phyloP scores from a whole-genome alignment of 2,797 vertebrate species.

The Helicolenus hilgendorfi region DNA sequence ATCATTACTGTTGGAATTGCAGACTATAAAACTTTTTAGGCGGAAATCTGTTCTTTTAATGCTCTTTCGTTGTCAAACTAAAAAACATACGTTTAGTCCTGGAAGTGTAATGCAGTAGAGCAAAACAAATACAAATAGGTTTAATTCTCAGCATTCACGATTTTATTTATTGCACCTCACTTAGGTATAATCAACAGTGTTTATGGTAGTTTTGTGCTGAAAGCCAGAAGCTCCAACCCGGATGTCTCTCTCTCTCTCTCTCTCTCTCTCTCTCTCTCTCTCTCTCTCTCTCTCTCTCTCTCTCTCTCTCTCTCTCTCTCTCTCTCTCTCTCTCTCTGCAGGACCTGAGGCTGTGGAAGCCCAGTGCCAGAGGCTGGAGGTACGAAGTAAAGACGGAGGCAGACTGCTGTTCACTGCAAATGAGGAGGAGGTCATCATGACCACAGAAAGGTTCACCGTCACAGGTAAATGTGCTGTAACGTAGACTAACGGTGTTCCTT shows the following conservation, averaged over 20 bases:
- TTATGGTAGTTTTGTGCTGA: neutral
- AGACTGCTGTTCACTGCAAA: constrained; percentile 93
- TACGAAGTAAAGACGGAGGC: constrained; percentile 89
- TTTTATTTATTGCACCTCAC: neutral
- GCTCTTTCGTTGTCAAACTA: neutral
- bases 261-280: neutral
- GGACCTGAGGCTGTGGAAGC: constrained; percentile 94
- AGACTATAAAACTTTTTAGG: neutral
- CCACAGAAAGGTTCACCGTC: constrained; percentile 93
- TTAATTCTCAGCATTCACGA: neutral
- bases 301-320: neutral
- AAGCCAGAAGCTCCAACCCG: neutral
- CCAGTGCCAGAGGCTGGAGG: constrained; percentile 94
- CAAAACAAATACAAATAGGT: constrained; percentile 1
- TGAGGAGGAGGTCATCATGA: constrained; percentile 93
- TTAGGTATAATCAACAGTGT: neutral
- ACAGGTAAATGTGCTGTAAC: constrained; percentile 88
- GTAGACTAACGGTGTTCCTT: no score
- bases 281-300: neutral
- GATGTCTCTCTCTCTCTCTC: neutral
- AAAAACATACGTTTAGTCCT: neutral
- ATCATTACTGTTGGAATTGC: neutral
- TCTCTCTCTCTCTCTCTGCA: constrained; percentile 53
- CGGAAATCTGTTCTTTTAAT: constrained; percentile 3
- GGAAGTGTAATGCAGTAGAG: neutral